Evolutionary conservation across 2,888 invertebrate species (phyloP).

Genomic region (Bhutanitis thaidina): DNA sequence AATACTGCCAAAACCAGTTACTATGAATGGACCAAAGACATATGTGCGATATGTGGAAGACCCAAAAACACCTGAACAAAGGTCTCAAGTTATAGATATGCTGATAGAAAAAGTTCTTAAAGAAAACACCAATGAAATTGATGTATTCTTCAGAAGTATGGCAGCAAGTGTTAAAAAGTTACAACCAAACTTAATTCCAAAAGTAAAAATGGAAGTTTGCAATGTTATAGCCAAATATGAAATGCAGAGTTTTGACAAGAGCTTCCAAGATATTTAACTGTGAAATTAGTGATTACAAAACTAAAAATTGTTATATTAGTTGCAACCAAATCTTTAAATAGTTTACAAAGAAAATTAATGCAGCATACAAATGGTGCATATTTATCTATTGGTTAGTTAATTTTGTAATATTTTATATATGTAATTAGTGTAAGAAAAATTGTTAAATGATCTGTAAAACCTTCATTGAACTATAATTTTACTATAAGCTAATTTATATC

Average conservation of each 20-base stretch:
- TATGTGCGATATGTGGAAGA: constrained; percentile 57
- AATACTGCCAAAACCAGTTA: constrained; percentile 67
- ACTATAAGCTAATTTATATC: too few relatives aligned
- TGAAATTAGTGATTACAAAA: neutral
- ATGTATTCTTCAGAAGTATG: constrained; percentile 73
- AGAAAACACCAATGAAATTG: constrained; percentile 72
- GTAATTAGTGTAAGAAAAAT: too few relatives aligned
- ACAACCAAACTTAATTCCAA: constrained; percentile 70
- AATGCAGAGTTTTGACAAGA: constrained; percentile 72
- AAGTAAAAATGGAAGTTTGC: constrained; percentile 75
- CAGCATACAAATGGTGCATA: neutral
- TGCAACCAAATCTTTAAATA: constrained; percentile 4
- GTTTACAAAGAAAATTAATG: constrained; percentile 10
- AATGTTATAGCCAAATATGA: constrained; percentile 75
- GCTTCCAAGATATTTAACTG: constrained; percentile 26
- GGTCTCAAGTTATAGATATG: constrained; percentile 62
- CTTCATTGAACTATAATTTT: too few relatives aligned
- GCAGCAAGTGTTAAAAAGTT: constrained; percentile 72
- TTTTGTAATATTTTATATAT: too few relatives aligned
- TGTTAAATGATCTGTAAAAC: too few relatives aligned
- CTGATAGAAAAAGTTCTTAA: constrained; percentile 67
- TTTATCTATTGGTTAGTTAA: too few relatives aligned
- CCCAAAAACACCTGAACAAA: constrained; percentile 48
- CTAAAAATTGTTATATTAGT: neutral
- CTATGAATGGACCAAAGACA: constrained; percentile 57